A percentile compares a stretch with the other conserved stretches of the same genome.
Evolutionary conservation across 2,113 vertebrate species (phyloP).

Genomic region (Bolborhynchus lineola): DNA sequence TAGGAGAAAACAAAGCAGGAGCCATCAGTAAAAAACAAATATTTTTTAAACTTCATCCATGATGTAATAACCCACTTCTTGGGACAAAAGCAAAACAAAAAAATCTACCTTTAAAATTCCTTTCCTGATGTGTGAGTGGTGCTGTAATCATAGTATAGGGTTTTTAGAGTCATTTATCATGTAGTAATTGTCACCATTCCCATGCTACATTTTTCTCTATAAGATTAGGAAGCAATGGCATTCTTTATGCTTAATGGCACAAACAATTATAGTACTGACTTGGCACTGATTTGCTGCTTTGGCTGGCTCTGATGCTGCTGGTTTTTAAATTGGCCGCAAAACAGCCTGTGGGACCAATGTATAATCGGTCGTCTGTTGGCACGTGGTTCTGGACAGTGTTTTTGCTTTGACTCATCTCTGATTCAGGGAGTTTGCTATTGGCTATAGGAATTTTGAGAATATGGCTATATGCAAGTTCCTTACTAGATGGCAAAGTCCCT

Average conservation of each 20-base stretch:
- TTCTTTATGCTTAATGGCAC: constrained; percentile 63
- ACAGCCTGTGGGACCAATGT: background rate
- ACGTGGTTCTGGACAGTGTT: background rate
- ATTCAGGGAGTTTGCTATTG: constrained; percentile 42
- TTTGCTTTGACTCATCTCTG: constrained; percentile 62
- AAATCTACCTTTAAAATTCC: background rate
- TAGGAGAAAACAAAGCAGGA: background rate
- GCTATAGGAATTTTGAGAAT: background rate
- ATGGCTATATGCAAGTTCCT: background rate
- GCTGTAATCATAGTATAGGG: background rate
- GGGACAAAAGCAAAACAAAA: background rate
- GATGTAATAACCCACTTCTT: background rate
- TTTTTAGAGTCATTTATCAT: background rate
- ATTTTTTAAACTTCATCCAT: background rate
- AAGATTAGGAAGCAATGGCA: constrained; percentile 37
- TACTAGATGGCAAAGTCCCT: background rate
- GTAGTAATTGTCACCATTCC: background rate
- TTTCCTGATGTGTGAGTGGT: background rate
- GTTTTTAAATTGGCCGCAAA: constrained; percentile 55
- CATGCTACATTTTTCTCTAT: background rate
- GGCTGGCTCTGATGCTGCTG: constrained; percentile 30
- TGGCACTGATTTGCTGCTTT: constrained; percentile 36
- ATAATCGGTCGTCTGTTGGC: constrained; percentile 30
- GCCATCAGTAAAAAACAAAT: background rate
- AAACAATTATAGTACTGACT: constrained; percentile 47